phyloP scores from a whole-genome alignment of 1,140 invertebrate genomes.

The Drosophila lini region DNA sequence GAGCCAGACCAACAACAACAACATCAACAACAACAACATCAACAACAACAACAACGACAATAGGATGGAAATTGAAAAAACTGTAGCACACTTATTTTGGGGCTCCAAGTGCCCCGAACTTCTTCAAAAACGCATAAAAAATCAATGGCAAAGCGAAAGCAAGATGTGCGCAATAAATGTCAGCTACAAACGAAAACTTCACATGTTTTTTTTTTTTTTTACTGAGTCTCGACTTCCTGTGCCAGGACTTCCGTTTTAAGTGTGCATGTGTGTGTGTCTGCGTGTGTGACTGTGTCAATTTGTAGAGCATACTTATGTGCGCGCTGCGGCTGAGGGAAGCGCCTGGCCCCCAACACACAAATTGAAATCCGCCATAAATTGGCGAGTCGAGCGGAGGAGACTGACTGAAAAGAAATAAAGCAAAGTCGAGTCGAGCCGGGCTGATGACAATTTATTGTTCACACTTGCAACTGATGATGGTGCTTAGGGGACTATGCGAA shows the following conservation, averaged over 20 bases:
- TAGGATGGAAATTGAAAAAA: conserved; percentile 59
- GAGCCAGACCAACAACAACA: conserved; percentile 17
- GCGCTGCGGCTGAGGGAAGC: conserved; percentile 29
- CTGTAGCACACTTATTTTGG: conserved; percentile 61
- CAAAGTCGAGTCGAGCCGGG: conserved; percentile 63
- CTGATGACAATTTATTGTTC: conserved; percentile 83
- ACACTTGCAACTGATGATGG: conserved; percentile 82
- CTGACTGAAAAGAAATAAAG: conserved; percentile 65
- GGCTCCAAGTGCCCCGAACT: conserved; percentile 52
- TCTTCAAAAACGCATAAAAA: conserved; percentile 80
- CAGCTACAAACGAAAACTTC: conserved; percentile 73
- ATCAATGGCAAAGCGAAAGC: conserved; percentile 67
- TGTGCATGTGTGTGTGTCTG: conserved; percentile 1
- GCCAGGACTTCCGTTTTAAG: conserved; percentile 26
- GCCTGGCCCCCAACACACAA: conserved; percentile 38
- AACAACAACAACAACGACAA: conserved; percentile 15
- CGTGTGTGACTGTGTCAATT: conserved; percentile 29
- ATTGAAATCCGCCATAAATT: conserved; percentile 73
- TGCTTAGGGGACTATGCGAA: conserved; percentile 65
- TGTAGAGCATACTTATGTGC: conserved; percentile 64
- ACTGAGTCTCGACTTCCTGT: conserved; percentile 11
- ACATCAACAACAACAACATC: conserved; percentile 18
- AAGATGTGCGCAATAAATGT: conserved; percentile 78
- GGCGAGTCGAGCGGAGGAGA: conserved; percentile 50
- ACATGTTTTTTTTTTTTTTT: conserved; percentile 37